Evolutionary conservation across 2,888 invertebrate species (phyloP).

Genomic region (Siphlonurus alternatus): DNA sequence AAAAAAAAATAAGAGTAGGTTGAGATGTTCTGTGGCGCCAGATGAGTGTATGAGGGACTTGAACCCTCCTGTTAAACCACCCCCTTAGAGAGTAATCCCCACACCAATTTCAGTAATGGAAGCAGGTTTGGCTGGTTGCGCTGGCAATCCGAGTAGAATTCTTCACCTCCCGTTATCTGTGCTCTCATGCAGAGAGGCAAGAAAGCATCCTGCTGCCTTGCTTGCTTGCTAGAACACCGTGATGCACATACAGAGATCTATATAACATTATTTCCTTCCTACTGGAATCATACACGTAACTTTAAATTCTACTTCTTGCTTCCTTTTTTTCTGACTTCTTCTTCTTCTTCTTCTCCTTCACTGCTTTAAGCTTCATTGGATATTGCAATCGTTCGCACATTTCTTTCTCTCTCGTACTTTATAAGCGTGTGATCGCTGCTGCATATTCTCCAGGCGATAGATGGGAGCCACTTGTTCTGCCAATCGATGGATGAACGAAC

Average conservation of each 20-base stretch:
- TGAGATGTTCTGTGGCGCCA: neutral
- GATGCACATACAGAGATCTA: too few relatives aligned
- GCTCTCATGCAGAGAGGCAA: neutral
- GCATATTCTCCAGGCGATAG: neutral
- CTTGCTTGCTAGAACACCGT: neutral
- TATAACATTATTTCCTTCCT: neutral
- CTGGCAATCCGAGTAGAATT: neutral
- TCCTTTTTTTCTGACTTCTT: too few relatives aligned
- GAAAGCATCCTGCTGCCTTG: neutral
- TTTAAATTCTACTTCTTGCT: too few relatives aligned
- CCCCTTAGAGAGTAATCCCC: conserved; percentile 3
- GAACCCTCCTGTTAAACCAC: neutral
- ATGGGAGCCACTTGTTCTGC: neutral
- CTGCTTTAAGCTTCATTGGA: too few relatives aligned
- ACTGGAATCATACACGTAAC: too few relatives aligned
- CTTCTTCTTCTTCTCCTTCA: too few relatives aligned
- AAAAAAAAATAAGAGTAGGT: too few relatives aligned
- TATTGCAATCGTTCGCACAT: too few relatives aligned
- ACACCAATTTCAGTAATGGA: conserved; percentile 4
- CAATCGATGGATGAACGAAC: neutral
- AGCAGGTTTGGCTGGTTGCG: neutral
- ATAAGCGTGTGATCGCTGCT: too few relatives aligned
- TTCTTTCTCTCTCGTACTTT: too few relatives aligned
- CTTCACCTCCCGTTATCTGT: conserved; percentile 1
- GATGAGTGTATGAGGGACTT: neutral